Conservation (phyloP, 2,888 invertebrate species). For the Perizoma affinitatum region DNA sequence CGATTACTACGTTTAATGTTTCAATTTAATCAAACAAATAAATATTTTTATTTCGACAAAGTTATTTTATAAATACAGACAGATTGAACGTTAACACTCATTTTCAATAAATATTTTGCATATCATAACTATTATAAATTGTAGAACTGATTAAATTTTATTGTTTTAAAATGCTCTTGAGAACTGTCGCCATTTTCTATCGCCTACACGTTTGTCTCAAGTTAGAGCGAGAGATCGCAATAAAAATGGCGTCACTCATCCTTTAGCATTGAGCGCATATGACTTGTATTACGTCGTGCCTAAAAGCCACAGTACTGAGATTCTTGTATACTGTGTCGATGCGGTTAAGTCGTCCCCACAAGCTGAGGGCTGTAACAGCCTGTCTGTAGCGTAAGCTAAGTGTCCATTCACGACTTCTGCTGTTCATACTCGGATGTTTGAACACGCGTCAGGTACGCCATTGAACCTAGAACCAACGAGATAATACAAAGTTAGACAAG, state of each 20-base stretch:
- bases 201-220: too few species aligned
- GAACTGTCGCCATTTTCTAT: too few species aligned
- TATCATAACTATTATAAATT: constrained; percentile 36
- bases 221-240: too few species aligned
- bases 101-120: constrained; percentile 41
- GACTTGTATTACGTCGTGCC: constrained; percentile 6
- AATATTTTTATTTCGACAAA: constrained; percentile 34
- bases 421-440: constrained; percentile 20
- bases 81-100: constrained; percentile 45
- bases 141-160: constrained; percentile 9
- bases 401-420: constrained; percentile 21
- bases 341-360: constrained; percentile 8
- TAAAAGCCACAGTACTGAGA: constrained; percentile 30
- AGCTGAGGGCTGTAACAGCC: constrained; percentile 12
- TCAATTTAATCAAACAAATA: constrained; percentile 30
- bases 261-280: background rate
- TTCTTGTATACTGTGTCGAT: constrained; percentile 24
- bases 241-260: too few species aligned
- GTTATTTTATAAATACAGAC: constrained; percentile 42
- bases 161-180: background rate
- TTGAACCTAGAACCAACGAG: constrained; percentile 37
- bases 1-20: constrained; percentile 31
- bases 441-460: constrained; percentile 34
- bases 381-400: constrained; percentile 33
- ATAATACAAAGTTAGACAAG: background rate